Base-by-base conservation (phyloP, 2,797 vertebrate genomes). In the Gallirallus australis region DNA sequence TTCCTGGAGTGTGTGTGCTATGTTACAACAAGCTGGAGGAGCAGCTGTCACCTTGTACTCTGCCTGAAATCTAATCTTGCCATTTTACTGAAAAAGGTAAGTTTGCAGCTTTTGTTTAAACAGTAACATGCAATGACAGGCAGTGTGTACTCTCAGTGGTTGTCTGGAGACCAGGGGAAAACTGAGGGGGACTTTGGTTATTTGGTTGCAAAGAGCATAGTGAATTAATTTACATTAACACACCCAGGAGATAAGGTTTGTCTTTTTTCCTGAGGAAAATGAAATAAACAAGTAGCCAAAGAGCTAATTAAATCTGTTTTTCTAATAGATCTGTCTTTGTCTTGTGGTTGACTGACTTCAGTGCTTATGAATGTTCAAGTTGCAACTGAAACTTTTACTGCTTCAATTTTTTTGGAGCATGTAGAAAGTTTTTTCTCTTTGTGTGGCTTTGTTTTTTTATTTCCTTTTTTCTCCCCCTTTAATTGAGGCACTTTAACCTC, bases 81-180 rank as follows among this genome's bases (percentile, higher is more conserved):
- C 40, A 82, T 17, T 19, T 76, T 66, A 14, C 18, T 80, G 81
- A 10, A 77, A 69, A 73, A 45, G 42, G 23, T 30, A 53, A 47
- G 21, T 72, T 75, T 78, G 37, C 69, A 83, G 63, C 47, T 79
- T 86, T n/a, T 94, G 54, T 91, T 88, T 86, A 73, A 89, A 17
- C 35, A 65, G 63, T 42, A 69, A 53, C 35, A 84, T 50, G 48
- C 84, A 92, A 57, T 35, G 35, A 31, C 31, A 68, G 63, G 84
- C 65, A 65, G 70, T 47, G 52, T 82, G 65, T 71, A 17, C 21
- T 15, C 25, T 31, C 0, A 0, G 7, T 33, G 57, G 35, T 35
- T 86, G n/a, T 68, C 33, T 93, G 66, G 59, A 91, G 45, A 65
- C n/a, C 57, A 54, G 61, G 23, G 63, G 35, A 50, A 69, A 79